A percentile compares a stretch with the other conserved stretches of the same genome.
These are phyloP conservation scores for Drosophila albomicans DNA, from an alignment of 1,140 invertebrate species.

Conservation along the genomic window DNA sequence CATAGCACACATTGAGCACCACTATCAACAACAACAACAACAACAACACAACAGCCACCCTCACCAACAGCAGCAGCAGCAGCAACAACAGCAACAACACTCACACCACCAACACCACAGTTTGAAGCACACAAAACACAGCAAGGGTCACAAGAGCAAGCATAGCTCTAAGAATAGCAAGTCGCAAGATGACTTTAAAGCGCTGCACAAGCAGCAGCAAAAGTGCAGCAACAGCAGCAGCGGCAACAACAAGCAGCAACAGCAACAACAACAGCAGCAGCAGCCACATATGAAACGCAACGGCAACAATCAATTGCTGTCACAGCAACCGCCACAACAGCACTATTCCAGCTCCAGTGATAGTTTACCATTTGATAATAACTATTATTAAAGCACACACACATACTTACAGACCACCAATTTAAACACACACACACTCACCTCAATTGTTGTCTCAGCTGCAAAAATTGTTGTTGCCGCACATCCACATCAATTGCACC, in stretches of 20 bases:
- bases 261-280: conserved; percentile 50
- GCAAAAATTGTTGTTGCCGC: conserved; percentile 25
- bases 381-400: conserved; percentile 76
- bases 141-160: conserved; percentile 72
- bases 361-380: conserved; percentile 84
- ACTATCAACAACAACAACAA: conserved; percentile 58
- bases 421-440: conserved; percentile 4
- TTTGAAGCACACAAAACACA: conserved; percentile 79
- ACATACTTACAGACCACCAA: conserved; percentile 15
- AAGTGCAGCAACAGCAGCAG: conserved; percentile 38
- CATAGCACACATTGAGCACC: conserved; percentile 73
- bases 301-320: conserved; percentile 60
- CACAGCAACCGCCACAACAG: conserved; percentile 57
- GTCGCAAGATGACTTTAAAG: conserved; percentile 76
- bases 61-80: conserved; percentile 48
- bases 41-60: conserved; percentile 51
- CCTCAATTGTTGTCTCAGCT: conserved; percentile 28
- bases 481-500: conserved; percentile 28
- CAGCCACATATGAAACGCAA: conserved; percentile 54
- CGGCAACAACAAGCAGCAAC: conserved; percentile 46
- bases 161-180: conserved; percentile 73
- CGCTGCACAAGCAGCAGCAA: conserved; percentile 65
- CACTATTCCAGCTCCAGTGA: conserved; percentile 81
- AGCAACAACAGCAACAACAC: conserved; percentile 21
- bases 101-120: conserved; percentile 74